A percentile compares a stretch with the other conserved stretches of the same genome.
phyloP scores from a whole-genome alignment of 2,888 invertebrate genomes.

The Amblyjoppa fuscipennis region DNA sequence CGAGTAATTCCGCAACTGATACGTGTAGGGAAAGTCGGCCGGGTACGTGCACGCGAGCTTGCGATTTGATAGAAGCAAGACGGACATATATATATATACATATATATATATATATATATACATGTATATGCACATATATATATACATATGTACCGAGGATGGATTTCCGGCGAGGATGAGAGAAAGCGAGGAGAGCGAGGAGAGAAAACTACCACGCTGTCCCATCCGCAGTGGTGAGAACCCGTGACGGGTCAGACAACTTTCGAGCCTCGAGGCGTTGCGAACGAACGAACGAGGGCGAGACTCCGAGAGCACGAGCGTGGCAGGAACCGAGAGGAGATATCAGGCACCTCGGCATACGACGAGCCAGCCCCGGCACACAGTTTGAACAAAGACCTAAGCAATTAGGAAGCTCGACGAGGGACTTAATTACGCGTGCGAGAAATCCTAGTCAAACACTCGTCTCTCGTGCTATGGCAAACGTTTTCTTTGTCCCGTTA shows the following conservation, averaged over 20 bases:
- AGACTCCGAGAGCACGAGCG: conserved; percentile 27
- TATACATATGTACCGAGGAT: neutral
- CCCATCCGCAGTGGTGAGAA: conserved; percentile 33
- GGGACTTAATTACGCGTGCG: conserved; percentile 48
- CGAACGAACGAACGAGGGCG: conserved; percentile 7
- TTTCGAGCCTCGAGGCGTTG: conserved; percentile 26
- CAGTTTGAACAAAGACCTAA: conserved; percentile 52
- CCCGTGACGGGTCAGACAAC: conserved; percentile 50
- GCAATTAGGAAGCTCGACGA: conserved; percentile 59
- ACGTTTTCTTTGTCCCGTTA: conserved; percentile 39
- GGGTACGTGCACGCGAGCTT: conserved; percentile 31
- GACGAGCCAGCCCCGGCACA: conserved; percentile 8
- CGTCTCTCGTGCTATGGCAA: conserved; percentile 5
- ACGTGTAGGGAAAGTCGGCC: conserved; percentile 31
- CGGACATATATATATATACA: neutral
- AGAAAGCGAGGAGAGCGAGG: conserved; percentile 13
- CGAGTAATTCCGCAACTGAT: conserved; percentile 30
- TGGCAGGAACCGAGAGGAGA: conserved; percentile 9
- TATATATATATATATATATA: neutral
- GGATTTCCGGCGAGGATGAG: conserved; percentile 21
- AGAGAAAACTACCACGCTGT: conserved; percentile 12
- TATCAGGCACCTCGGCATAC: neutral
- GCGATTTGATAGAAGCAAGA: conserved; percentile 21
- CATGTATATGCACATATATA: neutral
- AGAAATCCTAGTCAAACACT: conserved; percentile 44